These are phyloP conservation scores for Arvicola amphibius DNA, from an alignment of 2,797 vertebrate genomes.

Conservation along the genomic window DNA sequence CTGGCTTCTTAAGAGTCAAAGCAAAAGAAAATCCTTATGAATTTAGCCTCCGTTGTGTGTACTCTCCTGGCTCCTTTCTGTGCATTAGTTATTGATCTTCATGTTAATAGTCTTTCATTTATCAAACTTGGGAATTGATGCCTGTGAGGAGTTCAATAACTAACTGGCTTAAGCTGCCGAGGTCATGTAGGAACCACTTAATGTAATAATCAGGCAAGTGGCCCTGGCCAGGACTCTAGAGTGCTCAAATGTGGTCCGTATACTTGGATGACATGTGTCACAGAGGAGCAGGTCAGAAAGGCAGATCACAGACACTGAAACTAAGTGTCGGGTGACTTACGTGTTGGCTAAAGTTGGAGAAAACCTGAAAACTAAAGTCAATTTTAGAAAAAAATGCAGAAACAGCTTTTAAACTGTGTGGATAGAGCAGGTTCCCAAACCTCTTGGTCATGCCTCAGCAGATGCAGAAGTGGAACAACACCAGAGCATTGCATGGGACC, in stretches of 20 bases:
- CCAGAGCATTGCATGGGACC: neutral
- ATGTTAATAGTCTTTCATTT: neutral
- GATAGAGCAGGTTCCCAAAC: neutral
- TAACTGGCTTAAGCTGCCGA: neutral
- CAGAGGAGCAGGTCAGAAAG: neutral
- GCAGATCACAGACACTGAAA: neutral
- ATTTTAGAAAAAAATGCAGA: neutral
- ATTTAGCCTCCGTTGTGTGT: neutral
- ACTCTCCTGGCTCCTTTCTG: neutral
- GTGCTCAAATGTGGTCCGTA: neutral
- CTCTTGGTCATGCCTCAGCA: neutral
- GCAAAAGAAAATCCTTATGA: neutral
- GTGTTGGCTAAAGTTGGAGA: neutral
- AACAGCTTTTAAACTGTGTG: neutral
- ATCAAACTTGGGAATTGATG: neutral
- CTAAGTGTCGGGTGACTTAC: neutral
- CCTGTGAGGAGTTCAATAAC: constrained; percentile 4
- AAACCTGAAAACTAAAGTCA: neutral
- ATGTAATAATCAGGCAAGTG: neutral
- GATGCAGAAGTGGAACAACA: neutral
- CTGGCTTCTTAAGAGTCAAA: neutral
- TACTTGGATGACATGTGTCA: neutral
- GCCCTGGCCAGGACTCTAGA: neutral
- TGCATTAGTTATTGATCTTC: neutral
- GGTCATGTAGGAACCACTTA: neutral